A percentile compares a stretch with the other conserved stretches of the same genome.
phyloP scores from a whole-genome alignment of 2,113 vertebrate genomes.

The Megaleporinus macrocephalus region DNA sequence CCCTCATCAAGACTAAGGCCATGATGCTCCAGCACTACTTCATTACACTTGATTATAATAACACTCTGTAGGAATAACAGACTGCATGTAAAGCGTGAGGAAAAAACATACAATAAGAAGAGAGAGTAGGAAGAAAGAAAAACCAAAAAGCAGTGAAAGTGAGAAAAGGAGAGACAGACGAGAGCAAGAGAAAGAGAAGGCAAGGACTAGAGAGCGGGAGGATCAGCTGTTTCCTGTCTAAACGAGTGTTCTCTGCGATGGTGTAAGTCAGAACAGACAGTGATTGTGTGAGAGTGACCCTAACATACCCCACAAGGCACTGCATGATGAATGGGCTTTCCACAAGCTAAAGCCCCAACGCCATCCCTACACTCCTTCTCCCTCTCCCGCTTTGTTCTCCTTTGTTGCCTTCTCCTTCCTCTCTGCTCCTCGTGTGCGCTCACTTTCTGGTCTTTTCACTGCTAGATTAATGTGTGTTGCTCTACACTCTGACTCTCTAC shows the following conservation, averaged over 20 bases:
- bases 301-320: slow-evolving; percentile 77
- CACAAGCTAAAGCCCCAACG: slow-evolving; percentile 64
- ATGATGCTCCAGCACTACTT: background rate
- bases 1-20: background rate
- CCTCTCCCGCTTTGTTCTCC: slow-evolving; percentile 66
- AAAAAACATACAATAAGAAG: background rate
- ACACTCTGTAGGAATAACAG: background rate
- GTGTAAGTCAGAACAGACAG: slow-evolving; percentile 70
- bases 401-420: slow-evolving; percentile 62
- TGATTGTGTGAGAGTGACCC: slow-evolving; percentile 78
- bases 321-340: slow-evolving; percentile 80
- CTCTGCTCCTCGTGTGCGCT: slow-evolving; percentile 20
- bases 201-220: background rate
- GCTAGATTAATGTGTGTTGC: slow-evolving; percentile 78
- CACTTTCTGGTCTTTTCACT: slow-evolving; percentile 60
- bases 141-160: background rate
- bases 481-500: slow-evolving; percentile 72
- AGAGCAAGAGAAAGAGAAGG: background rate
- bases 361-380: slow-evolving; percentile 51
- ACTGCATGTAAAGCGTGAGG: background rate
- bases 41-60: background rate
- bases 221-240: slow-evolving; percentile 38
- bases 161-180: slow-evolving; percentile 3
- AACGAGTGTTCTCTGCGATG: slow-evolving; percentile 27
- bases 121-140: background rate